Percentiles rank a stretch among this genome's conserved stretches.
phyloP scores from a whole-genome alignment of 2,888 invertebrate species.

The Acanthoscelides obtectus region DNA sequence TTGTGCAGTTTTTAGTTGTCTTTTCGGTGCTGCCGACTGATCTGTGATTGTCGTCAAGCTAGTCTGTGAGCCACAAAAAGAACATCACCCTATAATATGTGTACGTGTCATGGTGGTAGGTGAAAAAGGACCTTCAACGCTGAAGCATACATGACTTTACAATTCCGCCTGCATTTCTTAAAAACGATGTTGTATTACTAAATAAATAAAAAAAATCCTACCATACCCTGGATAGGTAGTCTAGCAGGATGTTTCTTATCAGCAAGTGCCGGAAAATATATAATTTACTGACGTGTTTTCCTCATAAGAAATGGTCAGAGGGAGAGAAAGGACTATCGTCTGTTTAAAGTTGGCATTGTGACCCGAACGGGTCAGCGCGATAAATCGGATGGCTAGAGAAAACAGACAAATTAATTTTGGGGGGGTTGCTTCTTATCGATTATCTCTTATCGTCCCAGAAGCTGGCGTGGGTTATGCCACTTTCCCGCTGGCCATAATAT shows the following conservation, averaged over 20 bases:
- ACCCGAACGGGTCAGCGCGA: neutral
- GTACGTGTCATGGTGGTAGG: too few species aligned
- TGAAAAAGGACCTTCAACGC: too few species aligned
- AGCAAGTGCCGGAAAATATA: neutral
- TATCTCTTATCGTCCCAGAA: neutral
- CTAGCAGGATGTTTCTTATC: neutral
- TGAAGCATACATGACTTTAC: too few species aligned
- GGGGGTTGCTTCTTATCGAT: neutral
- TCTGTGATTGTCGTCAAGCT: too few species aligned
- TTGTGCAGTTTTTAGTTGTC: too few species aligned
- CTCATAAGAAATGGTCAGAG: neutral
- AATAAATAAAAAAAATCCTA: neutral
- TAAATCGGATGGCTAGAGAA: neutral
- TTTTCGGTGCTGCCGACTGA: too few species aligned
- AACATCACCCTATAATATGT: too few species aligned
- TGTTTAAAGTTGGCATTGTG: neutral
- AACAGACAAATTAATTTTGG: neutral
- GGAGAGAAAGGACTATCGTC: neutral
- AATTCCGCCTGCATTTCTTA: too few species aligned
- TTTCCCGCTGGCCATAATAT: neutral
- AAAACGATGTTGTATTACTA: too few species aligned
- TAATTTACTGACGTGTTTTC: neutral
- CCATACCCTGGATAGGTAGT: neutral
- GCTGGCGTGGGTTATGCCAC: neutral
- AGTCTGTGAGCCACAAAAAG: too few species aligned